These are phyloP conservation scores for Clostera curtula DNA, from an alignment of 2,888 invertebrate genomes.

Conservation along the genomic window DNA sequence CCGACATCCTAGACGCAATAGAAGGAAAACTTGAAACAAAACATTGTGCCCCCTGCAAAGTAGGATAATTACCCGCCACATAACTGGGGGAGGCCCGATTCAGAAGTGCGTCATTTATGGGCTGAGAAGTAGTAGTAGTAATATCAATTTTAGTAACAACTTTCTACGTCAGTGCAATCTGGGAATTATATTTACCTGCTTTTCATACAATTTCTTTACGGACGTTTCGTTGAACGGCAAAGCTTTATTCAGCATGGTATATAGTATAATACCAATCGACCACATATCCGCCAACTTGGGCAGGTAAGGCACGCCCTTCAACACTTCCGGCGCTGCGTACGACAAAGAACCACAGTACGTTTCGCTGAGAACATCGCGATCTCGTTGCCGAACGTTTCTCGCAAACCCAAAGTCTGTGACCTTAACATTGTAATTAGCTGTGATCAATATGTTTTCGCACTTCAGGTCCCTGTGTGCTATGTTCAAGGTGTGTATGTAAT, in stretches of 20 bases:
- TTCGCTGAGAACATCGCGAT: slow-evolving; percentile 76
- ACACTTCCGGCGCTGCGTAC: slow-evolving; percentile 87
- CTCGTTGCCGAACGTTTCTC: slow-evolving; percentile 48
- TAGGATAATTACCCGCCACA: no score
- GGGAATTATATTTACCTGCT: slow-evolving; percentile 49
- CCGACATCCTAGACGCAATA: no score
- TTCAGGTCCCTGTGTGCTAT: slow-evolving; percentile 88
- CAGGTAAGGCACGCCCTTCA: slow-evolving; percentile 80
- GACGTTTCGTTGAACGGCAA: slow-evolving; percentile 89
- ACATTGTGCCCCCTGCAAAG: no score
- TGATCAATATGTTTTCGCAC: slow-evolving; percentile 86
- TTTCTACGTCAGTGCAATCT: no score
- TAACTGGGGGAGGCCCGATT: no score
- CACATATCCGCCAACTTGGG: slow-evolving; percentile 85
- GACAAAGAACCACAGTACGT: slow-evolving; percentile 93
- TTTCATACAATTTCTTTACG: slow-evolving; percentile 80
- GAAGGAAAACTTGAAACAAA: no score
- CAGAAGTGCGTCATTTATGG: no score
- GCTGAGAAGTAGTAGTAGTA: no score
- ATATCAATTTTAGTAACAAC: no score
- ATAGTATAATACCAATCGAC: slow-evolving; percentile 86
- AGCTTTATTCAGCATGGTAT: slow-evolving; percentile 87
- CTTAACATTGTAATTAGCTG: slow-evolving; percentile 84
- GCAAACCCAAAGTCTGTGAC: slow-evolving; percentile 90
- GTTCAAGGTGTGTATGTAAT: slow-evolving; percentile 83